These are phyloP conservation scores for Adelosebastes latens DNA, from an alignment of 2,797 vertebrate genomes.

Conservation along the genomic window DNA sequence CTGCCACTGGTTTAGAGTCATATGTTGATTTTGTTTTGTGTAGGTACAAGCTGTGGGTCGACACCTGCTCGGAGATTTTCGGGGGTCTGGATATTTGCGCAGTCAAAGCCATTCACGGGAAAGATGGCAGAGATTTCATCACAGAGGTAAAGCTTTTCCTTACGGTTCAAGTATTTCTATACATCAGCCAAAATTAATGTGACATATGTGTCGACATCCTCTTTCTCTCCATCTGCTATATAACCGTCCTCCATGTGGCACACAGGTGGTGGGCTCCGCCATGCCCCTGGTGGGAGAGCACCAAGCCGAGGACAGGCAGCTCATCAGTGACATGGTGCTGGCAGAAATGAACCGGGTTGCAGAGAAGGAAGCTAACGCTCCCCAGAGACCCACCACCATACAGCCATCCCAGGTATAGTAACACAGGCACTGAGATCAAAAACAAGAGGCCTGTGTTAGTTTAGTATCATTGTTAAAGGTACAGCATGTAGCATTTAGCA, in stretches of 20 bases:
- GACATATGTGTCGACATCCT: background rate
- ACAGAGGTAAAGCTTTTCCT: slow-evolving; percentile 87
- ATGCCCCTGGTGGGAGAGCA: slow-evolving; percentile 96
- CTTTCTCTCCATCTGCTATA: background rate
- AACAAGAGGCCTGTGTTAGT: background rate
- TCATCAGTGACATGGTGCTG: slow-evolving; percentile 91
- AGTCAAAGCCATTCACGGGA: slow-evolving; percentile 97
- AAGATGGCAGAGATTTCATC: slow-evolving; percentile 97
- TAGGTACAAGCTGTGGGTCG: slow-evolving; percentile 98
- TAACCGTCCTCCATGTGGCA: slow-evolving; percentile 6
- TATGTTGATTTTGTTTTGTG: slow-evolving; percentile 7
- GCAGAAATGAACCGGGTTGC: slow-evolving; percentile 89
- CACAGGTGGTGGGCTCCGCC: slow-evolving; percentile 92
- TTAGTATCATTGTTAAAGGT: background rate
- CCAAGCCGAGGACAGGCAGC: slow-evolving; percentile 93
- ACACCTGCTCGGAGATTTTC: slow-evolving; percentile 95
- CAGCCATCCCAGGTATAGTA: slow-evolving; percentile 91
- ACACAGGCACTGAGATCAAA: background rate
- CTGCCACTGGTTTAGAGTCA: too few species aligned
- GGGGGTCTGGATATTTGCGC: slow-evolving; percentile 96
- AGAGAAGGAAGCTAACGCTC: slow-evolving; percentile 88
- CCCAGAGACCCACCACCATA: slow-evolving; percentile 91
- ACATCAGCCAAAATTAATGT: background rate
- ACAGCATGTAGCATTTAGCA: too few species aligned
- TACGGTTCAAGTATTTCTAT: background rate